Percentiles rank a stretch among this genome's conserved stretches.
phyloP scores from a whole-genome alignment of 2,888 invertebrate genomes.

The Sarcophaga subvicina region DNA sequence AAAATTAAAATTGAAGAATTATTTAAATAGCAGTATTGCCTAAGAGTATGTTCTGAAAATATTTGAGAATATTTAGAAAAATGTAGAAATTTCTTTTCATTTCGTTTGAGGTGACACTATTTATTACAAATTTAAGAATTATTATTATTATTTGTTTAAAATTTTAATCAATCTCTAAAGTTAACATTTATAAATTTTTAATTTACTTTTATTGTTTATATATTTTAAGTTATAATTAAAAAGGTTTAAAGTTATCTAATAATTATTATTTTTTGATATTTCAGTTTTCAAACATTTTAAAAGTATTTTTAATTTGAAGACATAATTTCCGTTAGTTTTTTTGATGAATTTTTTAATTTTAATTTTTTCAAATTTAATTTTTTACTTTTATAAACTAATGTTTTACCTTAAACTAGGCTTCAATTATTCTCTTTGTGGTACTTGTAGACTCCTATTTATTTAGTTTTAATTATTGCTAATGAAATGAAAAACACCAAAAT shows the following conservation, averaged over 20 bases:
- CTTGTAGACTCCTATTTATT: constrained; percentile 59
- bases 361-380: background rate
- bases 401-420: constrained; percentile 37
- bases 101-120: too few relatives aligned
- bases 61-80: too few relatives aligned
- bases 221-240: background rate
- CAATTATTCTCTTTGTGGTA: constrained; percentile 39
- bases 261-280: background rate
- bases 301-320: background rate
- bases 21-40: too few relatives aligned
- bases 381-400: constrained; percentile 1
- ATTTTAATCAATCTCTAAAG: too few relatives aligned
- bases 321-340: background rate
- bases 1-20: too few relatives aligned
- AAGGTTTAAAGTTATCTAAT: background rate
- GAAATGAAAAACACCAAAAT: constrained; percentile 53
- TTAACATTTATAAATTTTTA: background rate
- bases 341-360: constrained; percentile 1
- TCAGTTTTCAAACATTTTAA: too few relatives aligned
- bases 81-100: too few relatives aligned
- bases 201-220: background rate
- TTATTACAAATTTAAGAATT: too few relatives aligned
- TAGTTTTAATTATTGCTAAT: constrained; percentile 45
- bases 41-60: too few relatives aligned
- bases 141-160: too few relatives aligned